A percentile compares a stretch with the other conserved stretches of the same genome.
These are phyloP conservation scores for Bufo gargarizans DNA, from an alignment of 2,113 vertebrate species.

Conservation along the genomic window DNA sequence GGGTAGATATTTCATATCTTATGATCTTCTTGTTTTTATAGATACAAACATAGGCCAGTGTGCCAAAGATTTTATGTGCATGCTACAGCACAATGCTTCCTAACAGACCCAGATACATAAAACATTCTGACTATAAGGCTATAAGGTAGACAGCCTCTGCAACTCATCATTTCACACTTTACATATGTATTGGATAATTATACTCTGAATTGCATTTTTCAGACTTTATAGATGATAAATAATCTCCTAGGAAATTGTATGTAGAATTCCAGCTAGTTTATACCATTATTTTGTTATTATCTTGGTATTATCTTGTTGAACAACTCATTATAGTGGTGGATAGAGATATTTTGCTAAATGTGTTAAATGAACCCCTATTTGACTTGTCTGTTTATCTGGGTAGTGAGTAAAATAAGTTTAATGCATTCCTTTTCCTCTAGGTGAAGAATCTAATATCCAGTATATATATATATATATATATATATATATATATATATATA, in stretches of 20 bases:
- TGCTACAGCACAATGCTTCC: neutral
- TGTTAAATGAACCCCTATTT: too few species aligned
- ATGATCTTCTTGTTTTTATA: neutral
- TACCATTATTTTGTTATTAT: neutral
- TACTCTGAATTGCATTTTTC: constrained; percentile 21
- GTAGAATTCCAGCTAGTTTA: neutral
- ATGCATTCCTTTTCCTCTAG: too few species aligned
- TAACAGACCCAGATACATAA: constrained; percentile 9
- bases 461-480: too few species aligned
- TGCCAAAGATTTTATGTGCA: constrained; percentile 33
- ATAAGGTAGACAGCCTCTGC: constrained; percentile 37
- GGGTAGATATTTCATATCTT: constrained; percentile 18
- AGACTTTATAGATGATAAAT: neutral
- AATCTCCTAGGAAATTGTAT: neutral
- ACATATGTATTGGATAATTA: constrained; percentile 11
- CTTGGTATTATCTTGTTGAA: neutral
- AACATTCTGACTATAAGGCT: constrained; percentile 8
- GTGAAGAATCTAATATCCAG: too few species aligned
- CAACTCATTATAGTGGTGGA: neutral
- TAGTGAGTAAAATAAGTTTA: neutral
- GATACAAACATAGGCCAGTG: constrained; percentile 14
- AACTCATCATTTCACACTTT: constrained; percentile 45
- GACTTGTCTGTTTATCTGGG: neutral
- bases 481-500: too few species aligned
- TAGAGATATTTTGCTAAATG: neutral